Evolutionary conservation across 2,888 invertebrate genomes (phyloP), one percentile per base, ranked within the genome.

Genomic region (Trilocha varians): DNA sequence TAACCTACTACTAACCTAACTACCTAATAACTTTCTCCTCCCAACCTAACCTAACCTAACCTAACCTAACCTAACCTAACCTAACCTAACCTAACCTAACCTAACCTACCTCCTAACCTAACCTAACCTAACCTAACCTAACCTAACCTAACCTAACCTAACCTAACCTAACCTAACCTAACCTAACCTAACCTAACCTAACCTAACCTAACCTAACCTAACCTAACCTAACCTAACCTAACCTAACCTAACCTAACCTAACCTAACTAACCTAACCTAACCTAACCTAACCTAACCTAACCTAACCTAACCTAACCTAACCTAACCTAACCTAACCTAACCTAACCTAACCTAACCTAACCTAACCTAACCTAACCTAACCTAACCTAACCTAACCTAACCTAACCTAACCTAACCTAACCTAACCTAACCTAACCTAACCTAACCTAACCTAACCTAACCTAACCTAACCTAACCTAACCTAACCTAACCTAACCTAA

Each of bases 161-260:
- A 50, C 50, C 50, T 50, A 52, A 52, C 52, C 50, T 52, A 52
- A 52, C 52, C 52, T 53, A 53, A 53, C 52, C 50, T 50, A 52
- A 48, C 52, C 48, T 49, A 52, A 49, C 52, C 49, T 49, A 45
- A 49, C 47, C 52, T 48, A 52, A 49, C 49, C 52, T 52, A 52
- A 52, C 48, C 48, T 48, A 52, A 53, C 48, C 50, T 50, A 53
- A 50, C 48, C 52, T 50, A 50, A 51, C 48, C 51, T 51, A 51
- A 51, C 48, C 51, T 51, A 47, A 51, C 48, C 51, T 47, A 51
- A 51, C 48, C 51, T 49, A 53, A 53, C 53, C 49, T 49, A 52
- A 50, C 52, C 50, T 50, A 52, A 52, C 50, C 48, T 48, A 50
- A 49, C 50, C 50, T 49, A 50, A 50, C 53, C 49, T 49, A 53